A percentile compares a stretch with the other conserved stretches of the same genome.
Conservation (phyloP, 1,140 invertebrate species). For the Tyrophagus putrescentiae region DNA sequence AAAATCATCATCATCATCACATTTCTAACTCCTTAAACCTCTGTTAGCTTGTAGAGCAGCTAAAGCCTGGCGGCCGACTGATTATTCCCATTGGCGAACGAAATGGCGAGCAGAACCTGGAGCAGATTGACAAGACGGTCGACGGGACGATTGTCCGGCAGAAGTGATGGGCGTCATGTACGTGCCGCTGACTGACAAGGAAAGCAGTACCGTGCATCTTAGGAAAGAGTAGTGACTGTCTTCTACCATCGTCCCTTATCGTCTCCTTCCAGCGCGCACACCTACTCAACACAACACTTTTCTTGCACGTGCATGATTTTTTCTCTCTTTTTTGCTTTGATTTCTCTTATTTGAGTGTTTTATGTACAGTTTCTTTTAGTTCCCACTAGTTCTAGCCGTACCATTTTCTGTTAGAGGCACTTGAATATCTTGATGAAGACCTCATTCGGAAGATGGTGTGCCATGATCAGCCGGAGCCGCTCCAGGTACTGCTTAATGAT, state of each 20-base stretch:
- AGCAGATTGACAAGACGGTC: constrained; percentile 67
- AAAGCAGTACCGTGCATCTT: too few species aligned
- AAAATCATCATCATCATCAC: neutral
- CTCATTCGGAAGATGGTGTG: constrained; percentile 9
- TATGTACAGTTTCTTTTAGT: too few species aligned
- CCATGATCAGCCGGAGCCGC: constrained; percentile 19
- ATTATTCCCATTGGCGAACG: constrained; percentile 79
- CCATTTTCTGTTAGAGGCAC: neutral
- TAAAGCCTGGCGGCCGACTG: constrained; percentile 66
- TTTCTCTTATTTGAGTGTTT: too few species aligned
- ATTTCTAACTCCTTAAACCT: constrained; percentile 14
- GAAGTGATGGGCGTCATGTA: constrained; percentile 87
- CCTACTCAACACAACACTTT: too few species aligned
- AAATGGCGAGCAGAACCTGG: constrained; percentile 61
- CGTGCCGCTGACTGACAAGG: constrained; percentile 84
- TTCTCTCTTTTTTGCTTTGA: too few species aligned
- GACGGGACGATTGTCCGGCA: constrained; percentile 63
- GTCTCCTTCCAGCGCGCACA: too few species aligned
- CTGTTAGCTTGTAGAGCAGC: constrained; percentile 49
- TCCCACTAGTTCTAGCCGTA: neutral
- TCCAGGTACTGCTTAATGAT: constrained; percentile 18
- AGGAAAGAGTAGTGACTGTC: too few species aligned
- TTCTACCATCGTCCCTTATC: too few species aligned
- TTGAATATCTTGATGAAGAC: constrained; percentile 24
- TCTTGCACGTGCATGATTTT: too few species aligned